Conservation (phyloP, 2,888 invertebrate genomes). For the Clunio marinus region DNA sequence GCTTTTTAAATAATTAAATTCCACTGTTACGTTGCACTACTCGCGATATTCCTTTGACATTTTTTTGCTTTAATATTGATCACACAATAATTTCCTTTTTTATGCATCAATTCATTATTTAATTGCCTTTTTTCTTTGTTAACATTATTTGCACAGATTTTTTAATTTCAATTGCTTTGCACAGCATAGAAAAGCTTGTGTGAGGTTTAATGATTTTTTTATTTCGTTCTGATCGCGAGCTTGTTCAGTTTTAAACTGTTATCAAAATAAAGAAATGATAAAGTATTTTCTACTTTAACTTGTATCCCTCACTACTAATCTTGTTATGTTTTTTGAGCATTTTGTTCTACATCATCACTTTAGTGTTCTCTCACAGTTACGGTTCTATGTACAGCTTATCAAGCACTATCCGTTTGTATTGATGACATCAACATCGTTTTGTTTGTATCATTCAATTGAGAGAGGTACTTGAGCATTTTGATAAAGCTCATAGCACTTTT, state of each 20-base stretch:
- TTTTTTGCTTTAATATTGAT: neutral
- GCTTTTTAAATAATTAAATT: no score
- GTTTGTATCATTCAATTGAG: neutral
- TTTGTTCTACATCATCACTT: neutral
- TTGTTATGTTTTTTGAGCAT: neutral
- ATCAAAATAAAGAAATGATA: constrained; percentile 8
- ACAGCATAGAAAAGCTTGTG: no score
- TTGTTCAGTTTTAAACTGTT: constrained; percentile 25
- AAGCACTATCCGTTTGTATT: neutral
- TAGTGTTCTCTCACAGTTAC: neutral
- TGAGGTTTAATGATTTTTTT: neutral
- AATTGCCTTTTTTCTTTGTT: neutral
- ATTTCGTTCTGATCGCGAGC: constrained; percentile 27
- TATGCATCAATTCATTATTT: neutral
- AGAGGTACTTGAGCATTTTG: neutral
- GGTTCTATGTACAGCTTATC: no score
- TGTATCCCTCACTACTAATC: constrained; percentile 11
- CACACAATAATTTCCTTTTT: neutral
- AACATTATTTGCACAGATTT: no score
- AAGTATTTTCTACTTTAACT: no score
- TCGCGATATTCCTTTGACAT: no score
- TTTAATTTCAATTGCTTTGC: neutral
- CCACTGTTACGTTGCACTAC: no score
- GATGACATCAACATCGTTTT: constrained; percentile 1
- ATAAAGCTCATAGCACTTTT: neutral